phyloP scores from a whole-genome alignment of 2,797 vertebrate species.

The Clarias fuscus region DNA sequence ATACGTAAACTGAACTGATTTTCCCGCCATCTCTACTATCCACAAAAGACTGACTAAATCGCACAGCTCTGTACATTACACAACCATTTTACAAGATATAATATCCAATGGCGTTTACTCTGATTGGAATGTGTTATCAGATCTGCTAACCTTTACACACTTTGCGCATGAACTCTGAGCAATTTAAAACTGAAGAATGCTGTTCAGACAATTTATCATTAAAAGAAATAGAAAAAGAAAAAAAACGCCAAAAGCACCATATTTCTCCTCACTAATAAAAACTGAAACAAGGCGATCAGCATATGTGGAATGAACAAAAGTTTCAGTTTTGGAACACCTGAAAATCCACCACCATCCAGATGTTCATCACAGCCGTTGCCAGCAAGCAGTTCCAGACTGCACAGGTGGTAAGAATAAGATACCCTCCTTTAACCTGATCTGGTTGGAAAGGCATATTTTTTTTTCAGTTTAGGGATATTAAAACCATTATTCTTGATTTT shows the following conservation, averaged over 20 bases:
- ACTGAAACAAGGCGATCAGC: neutral
- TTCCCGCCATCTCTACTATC: too few relatives aligned
- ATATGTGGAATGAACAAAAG: neutral
- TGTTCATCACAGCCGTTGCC: neutral
- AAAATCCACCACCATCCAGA: neutral
- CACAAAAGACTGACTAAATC: too few relatives aligned
- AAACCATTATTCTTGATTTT: neutral
- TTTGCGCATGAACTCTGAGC: neutral
- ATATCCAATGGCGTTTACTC: neutral
- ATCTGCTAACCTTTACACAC: too few relatives aligned
- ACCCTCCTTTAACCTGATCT: neutral
- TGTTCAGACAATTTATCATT: neutral
- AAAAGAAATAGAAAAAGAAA: neutral
- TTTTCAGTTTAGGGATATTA: neutral
- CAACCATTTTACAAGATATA: too few relatives aligned
- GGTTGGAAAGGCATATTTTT: neutral
- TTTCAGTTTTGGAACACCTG: neutral
- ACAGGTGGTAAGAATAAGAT: neutral
- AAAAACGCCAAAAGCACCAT: too few relatives aligned
- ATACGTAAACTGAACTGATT: too few relatives aligned
- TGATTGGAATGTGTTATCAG: neutral
- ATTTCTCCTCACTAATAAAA: neutral
- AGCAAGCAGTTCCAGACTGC: constrained; percentile 1
- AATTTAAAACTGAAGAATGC: neutral
- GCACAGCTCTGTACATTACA: too few relatives aligned